Evolutionary conservation across 2,113 vertebrate genomes (phyloP).

Genomic region (Pygathrix nemaeus): DNA sequence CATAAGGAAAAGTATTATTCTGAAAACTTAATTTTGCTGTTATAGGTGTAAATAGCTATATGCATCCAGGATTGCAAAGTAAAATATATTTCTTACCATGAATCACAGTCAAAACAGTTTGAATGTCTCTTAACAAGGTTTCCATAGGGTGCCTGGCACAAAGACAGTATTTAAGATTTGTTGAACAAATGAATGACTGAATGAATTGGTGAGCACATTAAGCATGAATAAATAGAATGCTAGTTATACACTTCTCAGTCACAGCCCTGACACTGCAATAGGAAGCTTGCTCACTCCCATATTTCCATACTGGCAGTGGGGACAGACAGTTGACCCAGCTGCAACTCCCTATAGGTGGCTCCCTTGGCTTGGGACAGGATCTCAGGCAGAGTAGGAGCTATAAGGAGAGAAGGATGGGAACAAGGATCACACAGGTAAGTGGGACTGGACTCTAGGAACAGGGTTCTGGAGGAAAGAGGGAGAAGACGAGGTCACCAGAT

Average conservation of each 20-base stretch:
- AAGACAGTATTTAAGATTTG: not conserved
- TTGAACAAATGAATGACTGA: not conserved
- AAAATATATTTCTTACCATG: constrained; percentile 20
- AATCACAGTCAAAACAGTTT: not conserved
- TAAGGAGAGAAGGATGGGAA: not conserved
- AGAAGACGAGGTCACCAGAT: not conserved
- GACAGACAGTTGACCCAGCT: not conserved
- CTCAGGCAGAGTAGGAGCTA: not conserved
- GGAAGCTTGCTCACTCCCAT: not conserved
- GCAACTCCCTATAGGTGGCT: not conserved
- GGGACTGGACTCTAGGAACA: not conserved
- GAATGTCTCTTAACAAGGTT: not conserved
- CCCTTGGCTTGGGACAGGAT: not conserved
- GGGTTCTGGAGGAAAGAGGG: not conserved
- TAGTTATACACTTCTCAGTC: not conserved
- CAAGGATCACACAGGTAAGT: not conserved
- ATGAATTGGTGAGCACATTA: not conserved
- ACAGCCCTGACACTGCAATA: not conserved
- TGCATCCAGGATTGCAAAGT: not conserved
- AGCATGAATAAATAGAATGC: not conserved
- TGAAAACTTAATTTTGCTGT: constrained; percentile 13
- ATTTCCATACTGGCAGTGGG: not conserved
- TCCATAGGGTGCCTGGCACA: not conserved
- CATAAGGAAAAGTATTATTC: constrained; percentile 18
- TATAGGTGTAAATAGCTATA: not conserved